Base-by-base conservation (phyloP, 2,888 invertebrate genomes). In the Melanchra persicariae region DNA sequence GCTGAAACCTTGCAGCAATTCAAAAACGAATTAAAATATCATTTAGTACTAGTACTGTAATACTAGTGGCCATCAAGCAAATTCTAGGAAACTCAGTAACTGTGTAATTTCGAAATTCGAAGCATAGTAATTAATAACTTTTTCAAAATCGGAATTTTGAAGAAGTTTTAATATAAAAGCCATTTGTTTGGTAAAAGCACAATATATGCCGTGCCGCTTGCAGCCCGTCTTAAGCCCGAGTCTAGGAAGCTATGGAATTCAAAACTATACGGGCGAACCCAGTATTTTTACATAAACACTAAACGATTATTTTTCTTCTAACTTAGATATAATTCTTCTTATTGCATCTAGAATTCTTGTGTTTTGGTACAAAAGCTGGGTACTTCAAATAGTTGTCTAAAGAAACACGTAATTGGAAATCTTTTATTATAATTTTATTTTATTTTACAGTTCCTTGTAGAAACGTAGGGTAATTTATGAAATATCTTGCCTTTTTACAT, bases 391-490 rank as follows among this genome's bases (percentile, higher is more conserved):
- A n/a, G 34, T 59, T 65, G 17, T 26, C 26, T 26, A 40, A 49
- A n/a, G 7, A 37, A 43, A 30, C 4, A 45, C 9, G n/a, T 51
- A 10, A 34, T 59, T 10, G 1, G 43, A 37, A 0, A n/a, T 55
- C 2, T 15, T 61, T 37, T 51, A 49, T 73, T 43, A 52, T 19
- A 1, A 12, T 45, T n/a, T 24, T 55, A 0, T 55, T 51, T 45
- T 45, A 67, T 76, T 72, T 72, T 58, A 66, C 76, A 72, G 49
- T 72, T 72, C 26, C n/a, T 75, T 49, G 10, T 22, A 34, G 40
- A 30, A 12, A 51, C 26, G 22, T 70, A 37, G 74, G 45, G 19
- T 70, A 37, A 62, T 10, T 54, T 19, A 37, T 22, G 26, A 40
- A 0, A 4, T 45, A 5, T 37, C 1, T 37, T 19, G 37, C n/a